Conservation (phyloP, 2,888 invertebrate genomes). For the Odontomyia ornata region DNA sequence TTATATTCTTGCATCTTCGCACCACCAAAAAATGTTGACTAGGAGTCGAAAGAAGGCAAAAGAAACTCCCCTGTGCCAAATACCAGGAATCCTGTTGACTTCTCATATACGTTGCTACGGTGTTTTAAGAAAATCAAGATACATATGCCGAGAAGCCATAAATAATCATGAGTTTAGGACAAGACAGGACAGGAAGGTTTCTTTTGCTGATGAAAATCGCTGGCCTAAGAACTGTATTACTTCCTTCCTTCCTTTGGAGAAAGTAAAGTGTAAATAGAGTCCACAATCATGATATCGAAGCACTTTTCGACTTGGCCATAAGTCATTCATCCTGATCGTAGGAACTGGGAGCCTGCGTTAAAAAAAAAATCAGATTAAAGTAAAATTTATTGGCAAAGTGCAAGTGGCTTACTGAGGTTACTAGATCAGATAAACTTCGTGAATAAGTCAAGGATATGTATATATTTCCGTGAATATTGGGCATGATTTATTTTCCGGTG, state of each 20-base stretch:
- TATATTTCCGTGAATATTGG: not conserved
- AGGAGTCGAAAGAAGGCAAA: not conserved
- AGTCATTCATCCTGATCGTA: not conserved
- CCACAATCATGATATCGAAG: constrained; percentile 8
- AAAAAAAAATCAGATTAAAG: constrained; percentile 39
- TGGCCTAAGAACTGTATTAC: constrained; percentile 5
- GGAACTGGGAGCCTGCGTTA: not conserved
- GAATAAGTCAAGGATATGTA: constrained; percentile 1
- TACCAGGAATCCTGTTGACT: constrained; percentile 6
- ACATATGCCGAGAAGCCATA: constrained; percentile 25
- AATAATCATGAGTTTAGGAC: constrained; percentile 41
- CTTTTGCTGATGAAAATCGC: constrained; percentile 29
- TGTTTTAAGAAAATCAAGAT: not conserved
- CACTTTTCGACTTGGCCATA: constrained; percentile 13
- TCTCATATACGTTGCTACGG: not conserved
- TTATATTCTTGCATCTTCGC: constrained; percentile 40
- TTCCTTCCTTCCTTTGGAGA: not conserved
- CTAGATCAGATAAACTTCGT: constrained; percentile 24
- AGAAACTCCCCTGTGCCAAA: not conserved
- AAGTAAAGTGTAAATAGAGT: not conserved
- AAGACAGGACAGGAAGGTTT: constrained; percentile 24
- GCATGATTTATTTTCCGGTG: constrained; percentile 35
- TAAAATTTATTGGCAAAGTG: constrained; percentile 38
- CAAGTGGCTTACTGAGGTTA: not conserved
- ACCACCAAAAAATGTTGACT: constrained; percentile 27